phyloP scores from a whole-genome alignment of 2,888 invertebrate genomes.

The Resseliella maxima region DNA sequence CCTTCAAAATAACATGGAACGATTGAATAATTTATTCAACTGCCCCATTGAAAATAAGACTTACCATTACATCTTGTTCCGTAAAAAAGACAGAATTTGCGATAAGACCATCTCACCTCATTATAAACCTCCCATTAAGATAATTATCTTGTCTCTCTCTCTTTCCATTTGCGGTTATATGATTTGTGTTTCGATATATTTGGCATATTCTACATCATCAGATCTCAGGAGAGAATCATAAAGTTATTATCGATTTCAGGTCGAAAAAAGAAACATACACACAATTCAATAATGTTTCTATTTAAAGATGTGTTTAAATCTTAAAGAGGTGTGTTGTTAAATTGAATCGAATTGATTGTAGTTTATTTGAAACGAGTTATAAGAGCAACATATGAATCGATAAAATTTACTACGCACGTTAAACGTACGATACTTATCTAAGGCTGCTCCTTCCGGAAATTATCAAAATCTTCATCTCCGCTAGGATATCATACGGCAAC shows the following conservation, averaged over 20 bases:
- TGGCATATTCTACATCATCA: neutral
- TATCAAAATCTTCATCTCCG: conserved; percentile 56
- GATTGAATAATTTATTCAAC: neutral
- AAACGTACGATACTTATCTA: conserved; percentile 1
- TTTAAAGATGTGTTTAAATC: neutral
- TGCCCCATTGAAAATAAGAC: neutral
- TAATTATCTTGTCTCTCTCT: neutral
- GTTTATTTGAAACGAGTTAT: neutral
- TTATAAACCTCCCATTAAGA: conserved; percentile 45
- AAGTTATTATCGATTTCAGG: conserved; percentile 8
- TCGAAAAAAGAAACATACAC: neutral
- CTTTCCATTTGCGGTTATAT: neutral
- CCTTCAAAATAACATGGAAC: neutral
- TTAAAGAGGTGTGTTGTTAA: too few relatives aligned
- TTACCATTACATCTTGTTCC: neutral
- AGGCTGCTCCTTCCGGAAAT: conserved; percentile 35
- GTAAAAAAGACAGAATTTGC: conserved; percentile 4
- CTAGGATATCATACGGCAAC: neutral
- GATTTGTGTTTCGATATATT: neutral
- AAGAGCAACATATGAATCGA: neutral
- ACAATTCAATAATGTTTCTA: conserved; percentile 24
- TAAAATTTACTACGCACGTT: conserved; percentile 3
- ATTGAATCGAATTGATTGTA: neutral
- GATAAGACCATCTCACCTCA: conserved; percentile 39
- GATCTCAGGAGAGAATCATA: too few relatives aligned